Evolutionary conservation across 2,797 vertebrate species (phyloP).

Genomic region (Tadarida brasiliensis): DNA sequence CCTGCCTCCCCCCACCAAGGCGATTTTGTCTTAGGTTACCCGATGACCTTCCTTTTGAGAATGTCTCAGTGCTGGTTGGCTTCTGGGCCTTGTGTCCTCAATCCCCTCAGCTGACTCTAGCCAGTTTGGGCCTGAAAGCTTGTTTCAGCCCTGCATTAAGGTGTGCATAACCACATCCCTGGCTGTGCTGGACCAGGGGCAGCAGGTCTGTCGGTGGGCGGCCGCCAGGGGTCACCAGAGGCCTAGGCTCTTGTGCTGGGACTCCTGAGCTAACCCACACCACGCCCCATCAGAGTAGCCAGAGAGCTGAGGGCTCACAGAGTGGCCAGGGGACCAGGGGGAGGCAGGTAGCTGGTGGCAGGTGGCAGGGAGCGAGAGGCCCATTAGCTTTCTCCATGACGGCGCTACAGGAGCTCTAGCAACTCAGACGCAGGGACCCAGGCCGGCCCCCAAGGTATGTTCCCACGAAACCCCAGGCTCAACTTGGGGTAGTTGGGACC

Average conservation of each 20-base stretch:
- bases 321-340: not conserved
- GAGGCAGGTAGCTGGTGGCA: no score
- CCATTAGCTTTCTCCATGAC: not conserved
- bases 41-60: not conserved
- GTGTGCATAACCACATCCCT: rapidly evolving
- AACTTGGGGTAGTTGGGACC: conserved; percentile 74
- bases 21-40: not conserved
- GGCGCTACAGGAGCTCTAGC: conserved; percentile 38
- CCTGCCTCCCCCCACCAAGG: not conserved
- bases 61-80: not conserved
- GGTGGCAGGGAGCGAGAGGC: no score
- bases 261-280: conserved; percentile 61
- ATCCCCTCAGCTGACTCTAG: not conserved
- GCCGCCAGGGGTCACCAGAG: conserved; percentile 82
- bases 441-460: conserved; percentile 83
- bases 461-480: not conserved
- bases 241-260: conserved; percentile 8
- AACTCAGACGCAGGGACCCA: conserved; percentile 57
- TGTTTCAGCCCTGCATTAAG: not conserved
- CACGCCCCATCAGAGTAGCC: conserved; percentile 72
- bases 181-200: no score
- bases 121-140: not conserved
- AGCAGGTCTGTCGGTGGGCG: not conserved
- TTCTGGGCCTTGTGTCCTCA: not conserved
- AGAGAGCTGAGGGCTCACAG: conserved; percentile 76